phyloP scores from a whole-genome alignment of 64 coral and sea anemone genomes.

The Dendronephthya gigantea region DNA sequence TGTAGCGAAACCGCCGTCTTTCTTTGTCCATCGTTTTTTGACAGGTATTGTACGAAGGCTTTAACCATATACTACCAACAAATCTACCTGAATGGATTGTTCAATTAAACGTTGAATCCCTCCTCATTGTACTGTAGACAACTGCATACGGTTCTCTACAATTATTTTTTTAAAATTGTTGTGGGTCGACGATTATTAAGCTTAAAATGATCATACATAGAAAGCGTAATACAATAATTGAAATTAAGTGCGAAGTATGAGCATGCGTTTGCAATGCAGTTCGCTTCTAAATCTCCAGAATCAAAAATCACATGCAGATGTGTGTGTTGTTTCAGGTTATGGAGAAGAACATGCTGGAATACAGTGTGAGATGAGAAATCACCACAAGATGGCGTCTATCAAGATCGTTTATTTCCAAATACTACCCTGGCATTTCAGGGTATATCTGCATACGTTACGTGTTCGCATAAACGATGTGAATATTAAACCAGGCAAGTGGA shows the following conservation, averaged over 20 bases:
- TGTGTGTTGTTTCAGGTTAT: constrained; percentile 50
- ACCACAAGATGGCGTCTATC: constrained; percentile 52
- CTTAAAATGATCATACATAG: too few species aligned
- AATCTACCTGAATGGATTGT: too few species aligned
- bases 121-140: too few species aligned
- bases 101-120: too few species aligned
- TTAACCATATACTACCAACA: not conserved
- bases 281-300: not conserved
- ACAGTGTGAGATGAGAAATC: constrained; percentile 53
- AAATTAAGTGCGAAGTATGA: too few species aligned
- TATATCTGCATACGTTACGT: constrained; percentile 77
- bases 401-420: constrained; percentile 79
- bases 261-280: too few species aligned
- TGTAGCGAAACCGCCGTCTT: constrained; percentile 45
- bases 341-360: constrained; percentile 80
- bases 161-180: too few species aligned
- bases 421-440: constrained; percentile 83
- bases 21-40: constrained; percentile 82
- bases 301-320: not conserved
- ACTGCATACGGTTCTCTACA: too few species aligned
- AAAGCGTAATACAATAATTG: too few species aligned
- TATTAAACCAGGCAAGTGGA: constrained; percentile 61
- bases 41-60: constrained; percentile 47
- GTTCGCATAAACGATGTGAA: constrained; percentile 49
- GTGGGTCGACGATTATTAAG: too few species aligned